Evolutionary conservation across 1,140 invertebrate genomes (phyloP).

Genomic region (Lepidurus arcticus): DNA sequence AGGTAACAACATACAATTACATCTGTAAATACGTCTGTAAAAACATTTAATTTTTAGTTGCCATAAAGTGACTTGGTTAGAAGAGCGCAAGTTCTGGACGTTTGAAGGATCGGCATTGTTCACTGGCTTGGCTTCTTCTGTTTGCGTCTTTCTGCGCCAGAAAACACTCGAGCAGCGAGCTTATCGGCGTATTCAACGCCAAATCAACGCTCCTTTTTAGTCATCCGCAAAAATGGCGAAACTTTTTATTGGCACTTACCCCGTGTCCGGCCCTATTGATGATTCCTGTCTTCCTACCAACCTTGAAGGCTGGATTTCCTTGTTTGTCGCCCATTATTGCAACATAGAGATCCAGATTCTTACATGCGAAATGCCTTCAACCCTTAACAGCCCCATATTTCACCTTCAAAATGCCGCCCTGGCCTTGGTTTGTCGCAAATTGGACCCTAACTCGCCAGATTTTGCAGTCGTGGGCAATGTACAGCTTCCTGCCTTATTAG

Average conservation of each 20-base stretch:
- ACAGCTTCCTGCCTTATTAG: neutral
- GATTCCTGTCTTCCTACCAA: constrained; percentile 10
- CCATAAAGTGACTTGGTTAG: constrained; percentile 40
- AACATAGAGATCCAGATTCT: neutral
- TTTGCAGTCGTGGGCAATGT: neutral
- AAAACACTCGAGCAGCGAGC: constrained; percentile 53
- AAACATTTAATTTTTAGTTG: constrained; percentile 39
- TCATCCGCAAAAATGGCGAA: constrained; percentile 24
- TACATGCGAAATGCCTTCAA: neutral
- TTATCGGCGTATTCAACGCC: constrained; percentile 53
- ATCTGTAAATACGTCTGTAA: constrained; percentile 30
- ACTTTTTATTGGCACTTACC: constrained; percentile 25
- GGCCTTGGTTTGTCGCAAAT: constrained; percentile 5
- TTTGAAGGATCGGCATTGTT: constrained; percentile 70
- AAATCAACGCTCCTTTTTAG: constrained; percentile 33
- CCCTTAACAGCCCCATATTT: neutral
- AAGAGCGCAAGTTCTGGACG: constrained; percentile 66
- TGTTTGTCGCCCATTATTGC: constrained; percentile 27
- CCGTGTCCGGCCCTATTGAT: neutral
- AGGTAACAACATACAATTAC: constrained; percentile 46
- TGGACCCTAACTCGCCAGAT: neutral
- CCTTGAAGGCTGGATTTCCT: constrained; percentile 29
- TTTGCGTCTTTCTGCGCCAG: constrained; percentile 52
- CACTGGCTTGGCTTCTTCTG: constrained; percentile 56
- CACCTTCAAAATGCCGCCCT: neutral